Evolutionary conservation across 2,797 vertebrate species (phyloP).

Genomic region (Brachyrhaphis roseni): DNA sequence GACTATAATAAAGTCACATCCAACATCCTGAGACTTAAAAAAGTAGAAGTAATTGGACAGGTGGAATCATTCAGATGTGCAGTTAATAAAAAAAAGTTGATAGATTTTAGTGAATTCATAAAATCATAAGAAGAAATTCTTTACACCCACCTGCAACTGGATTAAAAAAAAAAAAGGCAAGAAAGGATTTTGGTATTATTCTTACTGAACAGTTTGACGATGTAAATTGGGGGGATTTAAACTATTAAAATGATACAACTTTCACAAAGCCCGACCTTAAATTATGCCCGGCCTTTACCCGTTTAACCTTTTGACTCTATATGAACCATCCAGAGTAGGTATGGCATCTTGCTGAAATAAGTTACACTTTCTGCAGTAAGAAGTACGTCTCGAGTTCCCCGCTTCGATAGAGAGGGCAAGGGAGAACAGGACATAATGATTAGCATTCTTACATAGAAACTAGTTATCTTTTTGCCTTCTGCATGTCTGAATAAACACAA

Average conservation of each 20-base stretch:
- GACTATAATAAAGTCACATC: constrained; percentile 80
- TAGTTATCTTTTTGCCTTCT: not conserved
- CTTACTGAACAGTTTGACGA: not conserved
- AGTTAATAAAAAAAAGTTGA: not conserved
- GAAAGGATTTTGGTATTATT: constrained; percentile 44
- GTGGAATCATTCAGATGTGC: constrained; percentile 35
- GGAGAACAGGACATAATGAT: constrained; percentile 41
- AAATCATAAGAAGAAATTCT: constrained; percentile 33
- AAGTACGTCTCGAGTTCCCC: constrained; percentile 15
- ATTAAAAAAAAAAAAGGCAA: constrained; percentile 1
- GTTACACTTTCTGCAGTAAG: constrained; percentile 18
- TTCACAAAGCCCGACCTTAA: not conserved
- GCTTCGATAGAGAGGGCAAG: not conserved
- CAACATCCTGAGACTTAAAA: constrained; percentile 90
- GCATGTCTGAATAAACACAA: constrained; percentile 35
- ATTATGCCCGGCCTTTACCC: constrained; percentile 44
- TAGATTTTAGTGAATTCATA: constrained; percentile 22
- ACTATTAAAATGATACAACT: constrained; percentile 32
- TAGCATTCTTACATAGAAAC: constrained; percentile 45
- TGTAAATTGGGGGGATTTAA: constrained; percentile 1
- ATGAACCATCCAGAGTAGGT: constrained; percentile 57
- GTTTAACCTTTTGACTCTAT: constrained; percentile 15
- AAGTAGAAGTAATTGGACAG: constrained; percentile 49
- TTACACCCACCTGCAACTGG: constrained; percentile 28
- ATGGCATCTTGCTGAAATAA: constrained; percentile 46